These are phyloP conservation scores for Caradrina clavipalpis DNA, from an alignment of 2,888 invertebrate genomes.

Conservation along the genomic window DNA sequence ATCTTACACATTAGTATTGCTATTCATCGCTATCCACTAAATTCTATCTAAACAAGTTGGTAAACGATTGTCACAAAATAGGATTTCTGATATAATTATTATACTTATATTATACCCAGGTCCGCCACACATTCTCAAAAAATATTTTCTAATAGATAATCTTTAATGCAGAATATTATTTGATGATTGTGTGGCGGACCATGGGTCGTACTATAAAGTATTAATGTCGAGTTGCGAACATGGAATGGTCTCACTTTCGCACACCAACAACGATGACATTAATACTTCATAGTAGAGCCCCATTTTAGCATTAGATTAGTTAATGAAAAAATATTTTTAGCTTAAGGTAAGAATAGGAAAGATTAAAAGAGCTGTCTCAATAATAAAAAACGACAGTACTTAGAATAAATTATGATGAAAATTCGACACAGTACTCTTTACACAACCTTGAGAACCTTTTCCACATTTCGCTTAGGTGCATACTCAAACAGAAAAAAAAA, in stretches of 20 bases:
- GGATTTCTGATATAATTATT: constrained; percentile 71
- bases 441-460: constrained; percentile 63
- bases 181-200: constrained; percentile 22
- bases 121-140: constrained; percentile 60
- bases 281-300: background rate
- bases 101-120: constrained; percentile 62
- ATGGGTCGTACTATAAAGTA: background rate
- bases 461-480: constrained; percentile 21
- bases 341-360: constrained; percentile 59
- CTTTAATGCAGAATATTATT: background rate
- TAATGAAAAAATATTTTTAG: constrained; percentile 58
- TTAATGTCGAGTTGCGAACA: background rate
- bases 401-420: constrained; percentile 56
- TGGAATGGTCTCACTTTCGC: background rate
- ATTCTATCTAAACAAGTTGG: constrained; percentile 66
- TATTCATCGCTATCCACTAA: constrained; percentile 67
- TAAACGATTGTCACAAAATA: constrained; percentile 82
- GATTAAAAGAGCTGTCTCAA: constrained; percentile 52
- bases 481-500: background rate
- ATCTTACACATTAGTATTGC: constrained; percentile 75
- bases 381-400: constrained; percentile 43
- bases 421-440: constrained; percentile 50
- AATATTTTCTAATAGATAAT: constrained; percentile 4
- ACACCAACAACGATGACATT: background rate
- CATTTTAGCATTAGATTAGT: constrained; percentile 46